Base-by-base conservation (phyloP, 2,888 invertebrate species). In the Pseudanteris insignis region DNA sequence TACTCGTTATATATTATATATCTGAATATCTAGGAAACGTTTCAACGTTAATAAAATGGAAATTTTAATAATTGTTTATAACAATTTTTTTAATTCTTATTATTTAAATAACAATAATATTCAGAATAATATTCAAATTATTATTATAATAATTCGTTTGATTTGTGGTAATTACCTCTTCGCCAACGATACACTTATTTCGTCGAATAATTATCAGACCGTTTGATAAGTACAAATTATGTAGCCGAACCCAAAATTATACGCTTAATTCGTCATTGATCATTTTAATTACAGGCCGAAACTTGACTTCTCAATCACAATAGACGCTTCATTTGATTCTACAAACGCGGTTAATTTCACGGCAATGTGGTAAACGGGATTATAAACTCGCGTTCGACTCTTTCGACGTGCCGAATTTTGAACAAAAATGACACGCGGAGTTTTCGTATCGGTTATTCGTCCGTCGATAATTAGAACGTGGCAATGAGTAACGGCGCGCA, bases 151-250 rank as follows among this genome's bases (percentile, higher is more conserved):
- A 18, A 10, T 40, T 24, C 8, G 11, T 18, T 33, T 9, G 21
- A 5, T 11, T 3, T 13, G 30, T 21, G 13, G 21, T 21, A 2
- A n/a, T n/a, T 6, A 13, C 15, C 47, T 11, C 30, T 40, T 40
- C 30, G 36, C 43, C 43, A 37, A 43, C 53, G 10, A 55, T 47
- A 47, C 13, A 47, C 47, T 55, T 47, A 47, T 47, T 55, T 47
- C 55, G 29, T 26, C 21, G 24, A 34, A 47, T 55, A 55, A 55
- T 55, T 41, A 47, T 36, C 46, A 36, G 41, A 33, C n/a, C 24
- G n/a, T 41, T 48, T 57, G 57, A 57, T 43, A 57, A 57, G 58
- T 58, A 38, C 50, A 44, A 38, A 58, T 50, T 50, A 58, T 33
- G 32, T 44, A 30, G 13, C 24, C 40, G 4, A 36, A 41, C 12